Evolutionary conservation across 2,113 vertebrate genomes (phyloP), one percentile per base, ranked within the genome.

Genomic region (Psilopsiagon aymara): DNA sequence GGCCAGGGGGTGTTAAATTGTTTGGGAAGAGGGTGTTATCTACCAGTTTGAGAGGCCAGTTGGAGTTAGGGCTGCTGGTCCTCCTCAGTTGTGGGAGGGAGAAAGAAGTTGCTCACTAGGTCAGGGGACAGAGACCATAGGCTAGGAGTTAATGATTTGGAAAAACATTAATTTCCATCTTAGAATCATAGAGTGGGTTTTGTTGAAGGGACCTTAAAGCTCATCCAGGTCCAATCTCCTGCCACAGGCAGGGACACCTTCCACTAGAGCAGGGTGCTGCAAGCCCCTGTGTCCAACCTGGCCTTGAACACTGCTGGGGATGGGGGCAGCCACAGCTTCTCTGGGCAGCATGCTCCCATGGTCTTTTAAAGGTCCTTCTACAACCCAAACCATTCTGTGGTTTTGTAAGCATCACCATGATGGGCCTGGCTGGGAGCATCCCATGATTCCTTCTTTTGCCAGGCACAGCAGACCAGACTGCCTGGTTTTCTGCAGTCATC

Each of bases 1-100:
- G 74, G 60, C 47, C 57, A 24, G 47, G 76, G 41, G 6, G 9
- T 0, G 5, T 29, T 55, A 33, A 15, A 1, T 18, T 4, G 1
- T 7, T 49, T 64, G 75, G 76, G 88, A 46, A 64, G 19, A 73
- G 57, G 15, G 15, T 35, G 41, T 75, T 14, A 62, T 2, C 31
- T 28, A 8, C n/a, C 27, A 23, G 51, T 14, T 55, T 29, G 23
- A 76, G 51, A 23, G 69, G 37, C 24, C 29, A 21, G 6, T 28
- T 71, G 69, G 27, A 53, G 13, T 41, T 37, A 37, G 41, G 78
- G 43, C 24, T 2, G 4, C 20, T 41, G 79, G 37, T 69, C n/a
- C 29, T 67, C 37, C 23, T 7, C 28, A 13, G 12, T 51, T 78
- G 7, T 0, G 33, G 29, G 71, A 67, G 29, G 31, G n/a, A 27